Conservation (phyloP, 2,797 vertebrate species). For the Chrosomus eos region DNA sequence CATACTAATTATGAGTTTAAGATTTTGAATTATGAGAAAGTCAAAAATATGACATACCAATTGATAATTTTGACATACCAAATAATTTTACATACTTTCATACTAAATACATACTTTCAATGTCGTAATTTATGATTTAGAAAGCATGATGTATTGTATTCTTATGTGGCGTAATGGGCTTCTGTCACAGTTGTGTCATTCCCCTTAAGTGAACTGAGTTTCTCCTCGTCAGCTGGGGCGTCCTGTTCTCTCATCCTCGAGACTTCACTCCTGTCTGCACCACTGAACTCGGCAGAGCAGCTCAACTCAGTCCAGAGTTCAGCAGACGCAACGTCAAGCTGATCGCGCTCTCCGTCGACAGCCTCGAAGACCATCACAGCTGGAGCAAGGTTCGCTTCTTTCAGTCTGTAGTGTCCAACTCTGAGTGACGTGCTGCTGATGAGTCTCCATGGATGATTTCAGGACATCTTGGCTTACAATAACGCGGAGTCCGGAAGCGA, state of each 20-base stretch:
- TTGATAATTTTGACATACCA: too few species aligned
- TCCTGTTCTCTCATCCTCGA: slow-evolving; percentile 92
- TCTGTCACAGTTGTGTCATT: not conserved
- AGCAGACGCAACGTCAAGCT: slow-evolving; percentile 85
- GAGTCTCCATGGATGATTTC: slow-evolving; percentile 11
- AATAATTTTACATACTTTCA: too few species aligned
- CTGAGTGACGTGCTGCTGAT: not conserved
- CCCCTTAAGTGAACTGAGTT: not conserved
- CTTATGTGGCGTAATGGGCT: not conserved
- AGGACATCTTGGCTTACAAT: slow-evolving; percentile 94
- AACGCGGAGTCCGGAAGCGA: slow-evolving; percentile 73
- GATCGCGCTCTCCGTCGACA: slow-evolving; percentile 90
- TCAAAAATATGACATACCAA: too few species aligned
- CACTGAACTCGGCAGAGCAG: slow-evolving; percentile 89
- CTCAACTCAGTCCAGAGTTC: slow-evolving; percentile 83
- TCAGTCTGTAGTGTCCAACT: not conserved
- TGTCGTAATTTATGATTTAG: not conserved
- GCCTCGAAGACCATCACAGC: slow-evolving; percentile 83
- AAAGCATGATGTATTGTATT: not conserved
- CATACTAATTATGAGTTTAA: too few species aligned
- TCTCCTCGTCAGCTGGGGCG: slow-evolving; percentile 83
- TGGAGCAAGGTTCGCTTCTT: slow-evolving; percentile 85
- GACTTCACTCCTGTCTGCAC: slow-evolving; percentile 96
- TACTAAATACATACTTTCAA: too few species aligned
- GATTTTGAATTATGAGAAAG: too few species aligned